Conservation (phyloP, 1,140 invertebrate species). For the Delia radicum region DNA sequence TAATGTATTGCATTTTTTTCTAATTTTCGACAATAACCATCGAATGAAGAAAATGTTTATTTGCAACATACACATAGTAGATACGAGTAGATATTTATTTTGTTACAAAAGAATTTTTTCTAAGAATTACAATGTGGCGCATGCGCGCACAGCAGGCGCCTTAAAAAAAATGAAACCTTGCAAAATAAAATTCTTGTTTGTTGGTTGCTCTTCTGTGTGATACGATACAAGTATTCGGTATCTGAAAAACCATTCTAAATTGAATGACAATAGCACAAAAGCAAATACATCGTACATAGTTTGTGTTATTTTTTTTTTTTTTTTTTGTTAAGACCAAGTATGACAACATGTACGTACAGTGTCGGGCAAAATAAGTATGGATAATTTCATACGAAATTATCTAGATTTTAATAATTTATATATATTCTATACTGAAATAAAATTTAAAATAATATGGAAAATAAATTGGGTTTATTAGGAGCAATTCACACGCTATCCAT, state of each 20-base stretch:
- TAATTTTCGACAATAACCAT: not conserved
- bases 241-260: not conserved
- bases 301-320: not conserved
- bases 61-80: not conserved
- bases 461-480: too few species aligned
- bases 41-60: not conserved
- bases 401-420: too few species aligned
- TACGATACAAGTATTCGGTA: not conserved
- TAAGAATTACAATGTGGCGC: conserved; percentile 7
- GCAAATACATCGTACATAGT: not conserved
- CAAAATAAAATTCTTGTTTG: not conserved
- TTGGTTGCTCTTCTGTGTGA: not conserved
- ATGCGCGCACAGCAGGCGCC: not conserved
- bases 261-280: not conserved
- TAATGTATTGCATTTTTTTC: not conserved
- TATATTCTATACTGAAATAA: too few species aligned
- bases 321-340: not conserved
- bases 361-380: too few species aligned
- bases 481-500: too few species aligned
- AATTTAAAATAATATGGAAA: too few species aligned
- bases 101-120: not conserved
- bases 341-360: too few species aligned
- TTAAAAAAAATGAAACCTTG: not conserved
- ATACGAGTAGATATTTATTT: not conserved
- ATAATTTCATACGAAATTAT: too few species aligned